phyloP scores from a whole-genome alignment of 2,797 vertebrate genomes.

The Erethizon dorsatum region DNA sequence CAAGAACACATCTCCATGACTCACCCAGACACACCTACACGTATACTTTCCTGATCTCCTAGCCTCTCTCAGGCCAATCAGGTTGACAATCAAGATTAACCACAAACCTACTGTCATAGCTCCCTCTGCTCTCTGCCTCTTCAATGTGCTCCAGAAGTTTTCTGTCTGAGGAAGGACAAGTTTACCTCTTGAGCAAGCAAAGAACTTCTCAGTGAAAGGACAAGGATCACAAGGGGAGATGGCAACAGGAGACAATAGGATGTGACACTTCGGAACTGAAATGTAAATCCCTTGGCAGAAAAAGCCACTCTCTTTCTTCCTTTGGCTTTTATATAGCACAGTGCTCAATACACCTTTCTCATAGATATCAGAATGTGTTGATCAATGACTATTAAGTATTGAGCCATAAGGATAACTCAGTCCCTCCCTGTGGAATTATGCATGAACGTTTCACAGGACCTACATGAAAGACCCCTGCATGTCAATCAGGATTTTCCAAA shows the following conservation, averaged over 20 bases:
- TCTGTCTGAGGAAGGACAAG: not conserved
- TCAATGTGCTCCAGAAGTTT: not conserved
- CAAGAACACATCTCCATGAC: too few species aligned
- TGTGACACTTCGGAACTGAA: not conserved
- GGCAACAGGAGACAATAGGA: not conserved
- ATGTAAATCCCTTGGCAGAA: not conserved
- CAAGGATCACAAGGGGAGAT: not conserved
- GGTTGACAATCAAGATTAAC: not conserved
- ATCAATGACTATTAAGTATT: not conserved
- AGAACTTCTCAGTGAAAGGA: not conserved
- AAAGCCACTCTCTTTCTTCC: not conserved
- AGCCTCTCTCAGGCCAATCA: not conserved
- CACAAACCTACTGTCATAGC: rapidly evolving
- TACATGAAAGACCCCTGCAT: not conserved
- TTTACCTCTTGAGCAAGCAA: not conserved
- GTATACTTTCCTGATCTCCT: not conserved
- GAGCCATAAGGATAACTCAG: not conserved
- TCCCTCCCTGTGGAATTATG: not conserved
- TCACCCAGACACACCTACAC: not conserved
- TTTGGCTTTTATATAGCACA: not conserved
- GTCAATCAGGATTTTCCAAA: not conserved
- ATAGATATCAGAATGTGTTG: not conserved
- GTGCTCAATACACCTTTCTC: not conserved
- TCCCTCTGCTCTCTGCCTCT: not conserved
- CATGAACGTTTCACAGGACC: not conserved